Percentiles rank a stretch among this genome's conserved stretches.
phyloP scores from a whole-genome alignment of 2,113 vertebrate species.

The Seriola dumerili region DNA sequence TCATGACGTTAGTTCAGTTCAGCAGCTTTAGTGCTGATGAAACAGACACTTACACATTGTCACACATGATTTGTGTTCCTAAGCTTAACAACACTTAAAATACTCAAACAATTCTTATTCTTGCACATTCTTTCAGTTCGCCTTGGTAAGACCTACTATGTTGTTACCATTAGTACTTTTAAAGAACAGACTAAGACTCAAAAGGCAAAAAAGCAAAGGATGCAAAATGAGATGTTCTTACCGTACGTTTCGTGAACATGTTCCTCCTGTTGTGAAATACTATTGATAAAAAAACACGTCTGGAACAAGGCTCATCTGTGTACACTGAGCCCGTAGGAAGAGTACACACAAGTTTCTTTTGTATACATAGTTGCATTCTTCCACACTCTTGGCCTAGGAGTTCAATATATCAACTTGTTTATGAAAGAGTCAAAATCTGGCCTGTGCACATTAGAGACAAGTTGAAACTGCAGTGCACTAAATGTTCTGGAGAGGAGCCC shows the following conservation, averaged over 20 bases:
- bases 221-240: slow-evolving; percentile 45
- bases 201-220: background rate
- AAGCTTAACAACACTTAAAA: background rate
- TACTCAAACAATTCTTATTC: background rate
- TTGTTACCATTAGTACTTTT: no score
- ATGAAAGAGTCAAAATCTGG: slow-evolving; percentile 32
- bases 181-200: background rate
- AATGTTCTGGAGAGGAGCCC: background rate
- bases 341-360: slow-evolving; percentile 35
- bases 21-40: background rate
- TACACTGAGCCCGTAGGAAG: background rate
- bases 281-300: background rate
- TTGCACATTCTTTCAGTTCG: background rate
- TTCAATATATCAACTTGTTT: slow-evolving; percentile 74
- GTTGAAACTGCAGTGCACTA: background rate
- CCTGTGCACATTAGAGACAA: background rate
- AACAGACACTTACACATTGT: background rate
- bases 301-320: slow-evolving; percentile 5
- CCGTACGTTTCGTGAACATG: slow-evolving; percentile 20
- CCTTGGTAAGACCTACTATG: background rate
- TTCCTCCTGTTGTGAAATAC: background rate
- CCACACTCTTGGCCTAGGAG: slow-evolving; percentile 32
- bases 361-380: slow-evolving; percentile 77
- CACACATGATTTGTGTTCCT: background rate
- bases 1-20: background rate